phyloP scores from a whole-genome alignment of 92 coral and sea anemone species.

The Montipora capitata region DNA sequence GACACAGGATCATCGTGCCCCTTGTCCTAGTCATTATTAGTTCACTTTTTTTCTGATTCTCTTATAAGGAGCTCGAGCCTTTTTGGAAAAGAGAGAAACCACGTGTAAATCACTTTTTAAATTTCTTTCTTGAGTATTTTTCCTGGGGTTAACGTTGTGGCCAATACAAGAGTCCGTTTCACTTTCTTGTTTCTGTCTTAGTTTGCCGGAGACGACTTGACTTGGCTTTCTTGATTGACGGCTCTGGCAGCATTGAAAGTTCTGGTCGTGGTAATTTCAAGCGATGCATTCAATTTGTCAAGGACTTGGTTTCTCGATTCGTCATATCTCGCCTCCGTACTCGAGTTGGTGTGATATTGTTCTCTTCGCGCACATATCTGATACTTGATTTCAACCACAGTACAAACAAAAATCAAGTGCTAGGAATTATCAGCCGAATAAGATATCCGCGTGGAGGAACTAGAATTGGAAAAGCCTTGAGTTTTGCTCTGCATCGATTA shows the following conservation, averaged over 20 bases:
- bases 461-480: conserved; percentile 84
- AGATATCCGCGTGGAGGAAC: conserved; percentile 94
- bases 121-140: too few relatives aligned
- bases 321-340: conserved; percentile 45
- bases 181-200: background rate
- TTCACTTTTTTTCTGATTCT: too few relatives aligned
- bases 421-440: conserved; percentile 42
- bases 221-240: conserved; percentile 79
- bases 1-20: too few relatives aligned
- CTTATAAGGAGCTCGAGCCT: too few relatives aligned
- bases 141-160: background rate
- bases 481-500: conserved; percentile 39
- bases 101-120: too few relatives aligned
- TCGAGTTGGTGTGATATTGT: conserved; percentile 72
- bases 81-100: background rate
- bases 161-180: background rate
- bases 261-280: conserved; percentile 81
- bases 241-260: conserved; percentile 83
- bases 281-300: conserved; percentile 84
- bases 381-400: conserved; percentile 50
- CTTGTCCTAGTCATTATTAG: too few relatives aligned
- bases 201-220: conserved; percentile 71
- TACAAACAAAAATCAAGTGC: conserved; percentile 29
- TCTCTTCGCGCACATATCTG: conserved; percentile 58
- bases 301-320: conserved; percentile 70